Percentiles rank a stretch among this genome's conserved stretches.
Conservation (phyloP, 2,888 invertebrate genomes). For the Xylota segnis region DNA sequence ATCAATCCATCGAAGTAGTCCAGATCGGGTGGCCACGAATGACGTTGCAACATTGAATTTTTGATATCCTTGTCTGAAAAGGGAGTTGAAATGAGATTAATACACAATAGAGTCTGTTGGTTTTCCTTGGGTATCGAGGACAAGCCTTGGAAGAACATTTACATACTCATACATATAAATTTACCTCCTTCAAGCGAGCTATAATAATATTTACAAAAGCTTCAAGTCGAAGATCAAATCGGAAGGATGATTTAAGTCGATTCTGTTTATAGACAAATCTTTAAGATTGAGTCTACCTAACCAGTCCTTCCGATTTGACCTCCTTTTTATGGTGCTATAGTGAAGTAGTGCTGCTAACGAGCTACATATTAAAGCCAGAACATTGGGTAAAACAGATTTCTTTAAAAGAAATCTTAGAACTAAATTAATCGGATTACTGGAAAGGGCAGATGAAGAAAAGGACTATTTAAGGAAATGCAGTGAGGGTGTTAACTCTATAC, state of each 20-base stretch:
- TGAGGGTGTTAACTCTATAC: no score
- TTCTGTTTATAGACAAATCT: neutral
- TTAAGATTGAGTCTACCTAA: no score
- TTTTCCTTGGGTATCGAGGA: neutral
- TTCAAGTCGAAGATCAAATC: neutral
- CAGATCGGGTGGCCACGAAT: constrained; percentile 96
- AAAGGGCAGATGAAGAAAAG: no score
- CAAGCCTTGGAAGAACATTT: constrained; percentile 25
- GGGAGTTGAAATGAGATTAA: constrained; percentile 7
- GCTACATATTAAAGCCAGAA: no score
- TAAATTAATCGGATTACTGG: no score
- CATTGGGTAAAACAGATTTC: no score
- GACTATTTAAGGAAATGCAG: no score
- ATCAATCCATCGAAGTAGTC: constrained; percentile 94
- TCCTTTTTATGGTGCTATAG: no score
- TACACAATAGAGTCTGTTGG: neutral
- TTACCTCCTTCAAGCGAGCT: constrained; percentile 52
- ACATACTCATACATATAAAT: neutral
- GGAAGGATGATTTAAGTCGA: neutral
- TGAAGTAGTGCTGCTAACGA: no score
- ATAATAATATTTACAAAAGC: neutral
- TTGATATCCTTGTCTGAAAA: constrained; percentile 92
- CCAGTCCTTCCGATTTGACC: no score
- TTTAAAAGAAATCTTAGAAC: no score
- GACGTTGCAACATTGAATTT: constrained; percentile 93